Percentiles rank a stretch among this genome's conserved stretches.
Evolutionary conservation across 1,140 invertebrate species (phyloP).

Genomic region (Maconellicoccus hirsutus): DNA sequence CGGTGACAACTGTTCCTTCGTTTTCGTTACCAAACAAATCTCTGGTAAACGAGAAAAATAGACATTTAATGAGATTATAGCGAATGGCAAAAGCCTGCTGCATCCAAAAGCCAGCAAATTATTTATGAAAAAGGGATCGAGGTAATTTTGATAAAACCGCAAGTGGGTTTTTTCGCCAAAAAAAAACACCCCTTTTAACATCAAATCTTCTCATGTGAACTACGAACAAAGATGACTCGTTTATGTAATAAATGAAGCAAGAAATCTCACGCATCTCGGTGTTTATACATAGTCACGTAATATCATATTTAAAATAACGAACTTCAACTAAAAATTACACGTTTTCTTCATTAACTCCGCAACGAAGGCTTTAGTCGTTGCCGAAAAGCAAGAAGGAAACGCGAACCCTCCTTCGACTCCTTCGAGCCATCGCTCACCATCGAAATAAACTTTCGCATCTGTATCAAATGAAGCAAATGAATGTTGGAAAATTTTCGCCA

Average conservation of each 20-base stretch:
- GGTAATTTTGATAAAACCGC: not conserved
- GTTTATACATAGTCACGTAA: not conserved
- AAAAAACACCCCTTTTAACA: too few relatives aligned
- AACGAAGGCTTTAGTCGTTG: too few relatives aligned
- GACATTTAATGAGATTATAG: not conserved
- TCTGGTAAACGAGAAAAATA: not conserved
- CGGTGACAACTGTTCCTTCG: not conserved
- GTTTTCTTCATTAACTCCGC: conserved; percentile 2
- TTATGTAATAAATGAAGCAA: not conserved
- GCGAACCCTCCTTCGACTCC: too few relatives aligned
- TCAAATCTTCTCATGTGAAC: too few relatives aligned
- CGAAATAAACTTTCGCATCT: not conserved
- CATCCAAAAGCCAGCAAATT: not conserved
- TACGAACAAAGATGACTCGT: not conserved
- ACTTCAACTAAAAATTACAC: not conserved
- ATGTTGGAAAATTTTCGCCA: not conserved
- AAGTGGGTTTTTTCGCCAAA: too few relatives aligned
- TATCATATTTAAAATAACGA: not conserved
- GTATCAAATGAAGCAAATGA: not conserved
- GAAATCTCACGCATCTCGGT: not conserved
- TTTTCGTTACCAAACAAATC: not conserved
- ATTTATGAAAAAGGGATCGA: not conserved
- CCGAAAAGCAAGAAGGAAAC: too few relatives aligned
- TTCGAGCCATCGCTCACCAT: too few relatives aligned
- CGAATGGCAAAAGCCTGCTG: not conserved